Percentiles rank a stretch among this genome's conserved stretches.
Conservation (phyloP, 2,888 invertebrate genomes). For the Lithophane socia region DNA sequence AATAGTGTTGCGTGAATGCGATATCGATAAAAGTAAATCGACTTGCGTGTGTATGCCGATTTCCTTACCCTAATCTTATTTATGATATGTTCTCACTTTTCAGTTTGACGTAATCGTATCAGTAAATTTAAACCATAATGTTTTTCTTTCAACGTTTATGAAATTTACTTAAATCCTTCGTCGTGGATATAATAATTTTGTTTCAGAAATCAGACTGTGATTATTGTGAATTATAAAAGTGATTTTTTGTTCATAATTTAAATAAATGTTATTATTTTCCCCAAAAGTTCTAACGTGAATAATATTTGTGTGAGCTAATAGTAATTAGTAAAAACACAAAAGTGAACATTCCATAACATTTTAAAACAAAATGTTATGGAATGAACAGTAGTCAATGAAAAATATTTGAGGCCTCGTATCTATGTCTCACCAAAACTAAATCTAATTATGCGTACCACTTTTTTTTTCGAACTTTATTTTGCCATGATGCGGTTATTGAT, state of each 20-base stretch:
- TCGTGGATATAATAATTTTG: not conserved
- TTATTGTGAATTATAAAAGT: not conserved
- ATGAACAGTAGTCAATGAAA: not conserved
- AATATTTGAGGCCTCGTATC: not conserved
- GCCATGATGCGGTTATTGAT: not conserved
- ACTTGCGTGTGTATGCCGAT: conserved; percentile 49
- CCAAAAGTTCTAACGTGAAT: not conserved
- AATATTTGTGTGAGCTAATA: no score
- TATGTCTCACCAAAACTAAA: no score
- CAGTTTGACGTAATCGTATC: not conserved
- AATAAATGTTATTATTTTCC: not conserved
- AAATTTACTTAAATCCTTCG: not conserved
- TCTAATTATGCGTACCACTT: not conserved
- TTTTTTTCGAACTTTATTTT: not conserved
- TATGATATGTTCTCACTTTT: conserved; percentile 19
- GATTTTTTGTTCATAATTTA: not conserved
- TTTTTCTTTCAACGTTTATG: not conserved
- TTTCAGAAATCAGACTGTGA: not conserved
- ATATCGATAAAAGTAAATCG: conserved; percentile 64
- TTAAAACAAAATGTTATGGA: not conserved
- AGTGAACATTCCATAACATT: not conserved
- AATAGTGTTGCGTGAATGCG: conserved; percentile 64
- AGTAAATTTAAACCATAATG: conserved; percentile 10
- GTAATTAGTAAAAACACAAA: not conserved
- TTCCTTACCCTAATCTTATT: conserved; percentile 36